Conservation (phyloP, 2,888 invertebrate genomes). For the Octonoba sinensis region DNA sequence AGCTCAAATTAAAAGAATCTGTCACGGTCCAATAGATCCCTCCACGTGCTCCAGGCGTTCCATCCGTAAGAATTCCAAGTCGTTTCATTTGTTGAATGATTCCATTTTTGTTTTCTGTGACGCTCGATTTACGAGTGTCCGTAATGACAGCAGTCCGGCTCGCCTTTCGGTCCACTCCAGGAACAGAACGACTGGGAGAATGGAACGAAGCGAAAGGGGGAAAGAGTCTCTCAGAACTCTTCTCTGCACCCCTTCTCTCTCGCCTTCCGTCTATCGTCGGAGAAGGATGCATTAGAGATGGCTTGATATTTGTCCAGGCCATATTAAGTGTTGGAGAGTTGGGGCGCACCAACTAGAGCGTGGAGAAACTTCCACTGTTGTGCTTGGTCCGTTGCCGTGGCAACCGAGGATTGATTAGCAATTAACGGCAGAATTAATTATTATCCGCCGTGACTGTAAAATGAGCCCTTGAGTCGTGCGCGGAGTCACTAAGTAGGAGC, state of each 20-base stretch:
- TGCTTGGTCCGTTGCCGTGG: conserved; percentile 61
- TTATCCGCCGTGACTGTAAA: conserved; percentile 66
- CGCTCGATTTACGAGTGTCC: conserved; percentile 43
- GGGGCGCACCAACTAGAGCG: conserved; percentile 25
- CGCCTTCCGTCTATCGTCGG: conserved; percentile 9
- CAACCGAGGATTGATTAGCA: conserved; percentile 66
- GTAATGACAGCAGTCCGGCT: conserved; percentile 29
- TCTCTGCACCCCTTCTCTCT: conserved; percentile 1
- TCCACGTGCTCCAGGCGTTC: conserved; percentile 1
- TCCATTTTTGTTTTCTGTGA: conserved; percentile 17
- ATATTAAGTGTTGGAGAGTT: conserved; percentile 35
- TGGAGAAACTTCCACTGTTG: conserved; percentile 40
- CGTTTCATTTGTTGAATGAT: conserved; percentile 26
- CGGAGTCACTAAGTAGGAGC: conserved; percentile 57
- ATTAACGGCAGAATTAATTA: conserved; percentile 67
- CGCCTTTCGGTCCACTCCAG: conserved; percentile 31
- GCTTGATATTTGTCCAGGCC: conserved; percentile 57
- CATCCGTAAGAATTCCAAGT: too few relatives aligned
- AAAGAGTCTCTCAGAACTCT: neutral
- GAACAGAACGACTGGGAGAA: neutral
- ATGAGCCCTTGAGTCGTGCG: conserved; percentile 64
- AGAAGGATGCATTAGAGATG: conserved; percentile 36
- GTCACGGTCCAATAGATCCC: conserved; percentile 23
- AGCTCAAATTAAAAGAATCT: conserved; percentile 15
- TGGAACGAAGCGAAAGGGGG: neutral